These are phyloP conservation scores for Scaptomyza hsui DNA, from an alignment of 1,140 invertebrate genomes.

Conservation along the genomic window DNA sequence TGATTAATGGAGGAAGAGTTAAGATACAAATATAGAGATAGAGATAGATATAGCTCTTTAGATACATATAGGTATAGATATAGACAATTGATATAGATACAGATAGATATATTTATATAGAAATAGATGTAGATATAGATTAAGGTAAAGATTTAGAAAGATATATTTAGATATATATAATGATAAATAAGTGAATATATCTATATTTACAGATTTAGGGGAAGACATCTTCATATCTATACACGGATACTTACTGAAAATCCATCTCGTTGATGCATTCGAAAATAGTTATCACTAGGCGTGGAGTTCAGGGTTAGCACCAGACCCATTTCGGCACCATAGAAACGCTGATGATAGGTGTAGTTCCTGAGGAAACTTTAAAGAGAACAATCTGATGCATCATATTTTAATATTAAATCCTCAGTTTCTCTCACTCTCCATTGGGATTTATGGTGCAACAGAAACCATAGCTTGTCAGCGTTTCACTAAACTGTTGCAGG, in stretches of 20 bases:
- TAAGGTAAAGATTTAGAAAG: too few relatives aligned
- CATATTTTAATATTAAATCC: not conserved
- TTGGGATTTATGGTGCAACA: conserved; percentile 73
- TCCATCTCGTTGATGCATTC: conserved; percentile 64
- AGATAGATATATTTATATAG: too few relatives aligned
- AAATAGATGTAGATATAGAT: too few relatives aligned
- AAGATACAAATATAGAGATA: not conserved
- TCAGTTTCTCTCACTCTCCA: conserved; percentile 51
- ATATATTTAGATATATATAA: too few relatives aligned
- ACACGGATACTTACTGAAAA: conserved; percentile 65
- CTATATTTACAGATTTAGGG: too few relatives aligned
- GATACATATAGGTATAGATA: too few relatives aligned
- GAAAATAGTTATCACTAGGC: conserved; percentile 78
- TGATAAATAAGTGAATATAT: too few relatives aligned
- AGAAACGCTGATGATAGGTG: conserved; percentile 47
- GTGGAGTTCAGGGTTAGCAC: conserved; percentile 76
- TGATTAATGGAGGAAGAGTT: not conserved
- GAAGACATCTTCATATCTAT: too few relatives aligned
- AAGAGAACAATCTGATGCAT: not conserved
- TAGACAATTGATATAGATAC: too few relatives aligned
- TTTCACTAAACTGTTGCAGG: conserved; percentile 45
- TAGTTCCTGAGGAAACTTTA: conserved; percentile 51
- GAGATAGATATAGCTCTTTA: too few relatives aligned
- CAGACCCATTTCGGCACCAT: conserved; percentile 77
- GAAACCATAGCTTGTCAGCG: conserved; percentile 57